Evolutionary conservation across 2,888 invertebrate genomes (phyloP).

Genomic region (Caenorhabditis panamensis): DNA sequence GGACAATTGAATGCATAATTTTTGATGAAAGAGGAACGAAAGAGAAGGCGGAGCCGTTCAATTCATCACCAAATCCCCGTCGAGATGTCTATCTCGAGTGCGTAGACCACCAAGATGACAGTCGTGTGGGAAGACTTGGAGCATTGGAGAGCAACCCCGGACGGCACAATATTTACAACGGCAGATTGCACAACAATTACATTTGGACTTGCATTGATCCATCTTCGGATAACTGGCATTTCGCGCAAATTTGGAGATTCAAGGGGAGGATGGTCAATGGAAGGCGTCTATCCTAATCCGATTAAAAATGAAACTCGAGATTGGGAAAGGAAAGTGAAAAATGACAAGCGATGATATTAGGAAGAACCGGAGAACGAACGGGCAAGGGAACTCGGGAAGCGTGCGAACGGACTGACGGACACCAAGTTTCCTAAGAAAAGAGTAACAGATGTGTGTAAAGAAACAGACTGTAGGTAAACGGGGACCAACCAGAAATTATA

Average conservation of each 20-base stretch:
- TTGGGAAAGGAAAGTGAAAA: constrained; percentile 31
- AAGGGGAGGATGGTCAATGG: background rate
- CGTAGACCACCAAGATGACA: constrained; percentile 41
- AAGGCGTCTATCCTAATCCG: constrained; percentile 39
- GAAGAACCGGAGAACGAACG: background rate
- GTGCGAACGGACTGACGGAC: constrained; percentile 28
- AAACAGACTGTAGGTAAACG: constrained; percentile 37
- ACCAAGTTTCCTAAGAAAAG: background rate
- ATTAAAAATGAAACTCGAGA: constrained; percentile 59
- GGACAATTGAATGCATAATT: constrained; percentile 55
- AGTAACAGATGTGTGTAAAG: constrained; percentile 43
- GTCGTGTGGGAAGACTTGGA: constrained; percentile 30
- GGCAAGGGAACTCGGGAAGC: constrained; percentile 10
- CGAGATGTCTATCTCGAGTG: constrained; percentile 63
- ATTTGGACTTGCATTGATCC: constrained; percentile 36
- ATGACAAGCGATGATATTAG: constrained; percentile 31
- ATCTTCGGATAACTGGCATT: constrained; percentile 46
- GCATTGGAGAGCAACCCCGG: background rate
- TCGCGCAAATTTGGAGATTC: constrained; percentile 20
- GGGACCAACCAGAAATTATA: constrained; percentile 20
- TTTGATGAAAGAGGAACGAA: constrained; percentile 46
- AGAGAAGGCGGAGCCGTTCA: constrained; percentile 56
- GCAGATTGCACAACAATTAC: constrained; percentile 61
- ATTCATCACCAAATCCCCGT: constrained; percentile 53
- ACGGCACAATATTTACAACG: constrained; percentile 52